Base-by-base conservation (phyloP, 2,888 invertebrate genomes). In the Dichetophora obliterata region DNA sequence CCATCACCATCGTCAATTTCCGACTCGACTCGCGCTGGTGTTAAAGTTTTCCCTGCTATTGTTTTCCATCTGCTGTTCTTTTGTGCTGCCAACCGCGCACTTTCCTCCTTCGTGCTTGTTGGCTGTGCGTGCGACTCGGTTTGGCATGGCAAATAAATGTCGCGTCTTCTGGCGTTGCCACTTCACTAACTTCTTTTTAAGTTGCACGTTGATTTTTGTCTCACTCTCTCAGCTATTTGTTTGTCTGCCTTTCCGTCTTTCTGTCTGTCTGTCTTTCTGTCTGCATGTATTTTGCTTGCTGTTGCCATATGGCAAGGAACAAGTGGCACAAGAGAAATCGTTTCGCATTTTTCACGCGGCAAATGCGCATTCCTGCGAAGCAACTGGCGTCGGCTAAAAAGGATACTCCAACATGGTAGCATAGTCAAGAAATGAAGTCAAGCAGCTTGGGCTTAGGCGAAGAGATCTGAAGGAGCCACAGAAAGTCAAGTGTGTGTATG, bases 91-190 rank as follows among this genome's bases (percentile, higher is more conserved):
- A 22, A 24, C 59, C 27, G 5, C 22, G 24, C 27, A 27, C 27
- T 22, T 59, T 24, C 59, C 59, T 27, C 8, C 59, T 59, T 59
- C 24, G 22, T 59, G 24, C 59, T 27, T 27, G 24, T 24, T 59
- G 14, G 59, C 57, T 24, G 57, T 57, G 57, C 57, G 57, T 57
- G 19, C 57, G 16, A 59, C 3, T 59, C 27, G 9, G 59, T 59
- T 59, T 59, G 27, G 24, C 59, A 59, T 59, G 24, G 59, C 59
- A 59, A 24, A 59, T 22, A 59, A 59, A 59, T 59, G 59, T 27
- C 24, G 27, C 24, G 59, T 27, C 24, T 27, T 59, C 24, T 59
- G 24, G 24, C 11, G 27, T 27, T 59, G 59, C 59, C 59, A 59
- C 59, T 59, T 59, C 59, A 27, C 59, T 24, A 27, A 22, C 27